Evolutionary conservation across 2,888 invertebrate genomes (phyloP).

Genomic region (Esperia sulphurella): DNA sequence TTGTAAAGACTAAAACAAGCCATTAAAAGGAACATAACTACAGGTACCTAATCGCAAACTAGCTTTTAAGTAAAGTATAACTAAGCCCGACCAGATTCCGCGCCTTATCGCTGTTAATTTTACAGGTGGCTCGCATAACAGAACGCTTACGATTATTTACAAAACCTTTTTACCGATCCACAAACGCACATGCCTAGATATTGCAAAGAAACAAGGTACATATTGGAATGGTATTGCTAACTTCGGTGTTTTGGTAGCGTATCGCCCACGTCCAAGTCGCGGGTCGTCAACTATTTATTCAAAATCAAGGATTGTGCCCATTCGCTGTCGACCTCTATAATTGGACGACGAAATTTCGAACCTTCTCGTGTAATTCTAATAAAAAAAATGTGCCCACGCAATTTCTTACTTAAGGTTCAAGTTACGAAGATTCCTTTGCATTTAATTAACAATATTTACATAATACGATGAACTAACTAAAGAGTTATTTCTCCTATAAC

Average conservation of each 20-base stretch:
- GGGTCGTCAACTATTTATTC: slow-evolving; percentile 60
- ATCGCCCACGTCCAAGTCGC: slow-evolving; percentile 62
- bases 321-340: slow-evolving; percentile 30
- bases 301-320: slow-evolving; percentile 64
- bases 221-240: slow-evolving; percentile 33
- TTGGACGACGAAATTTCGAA: slow-evolving; percentile 17
- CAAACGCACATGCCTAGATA: slow-evolving; percentile 27
- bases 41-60: background rate
- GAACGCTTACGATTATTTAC: slow-evolving; percentile 43
- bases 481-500: no score
- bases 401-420: background rate
- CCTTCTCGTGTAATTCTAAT: slow-evolving; percentile 17
- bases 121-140: slow-evolving; percentile 65
- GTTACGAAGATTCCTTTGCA: background rate
- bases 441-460: background rate
- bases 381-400: slow-evolving; percentile 8
- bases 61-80: slow-evolving; percentile 13
- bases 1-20: no score
- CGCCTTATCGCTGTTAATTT: slow-evolving; percentile 38
- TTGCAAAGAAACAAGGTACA: slow-evolving; percentile 42
- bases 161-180: slow-evolving; percentile 32
- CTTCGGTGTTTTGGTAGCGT: slow-evolving; percentile 43
- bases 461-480: no score
- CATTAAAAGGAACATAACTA: background rate
- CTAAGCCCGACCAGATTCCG: slow-evolving; percentile 28